phyloP scores from a whole-genome alignment of 2,888 invertebrate genomes.

The Caenorhabditis plicata region DNA sequence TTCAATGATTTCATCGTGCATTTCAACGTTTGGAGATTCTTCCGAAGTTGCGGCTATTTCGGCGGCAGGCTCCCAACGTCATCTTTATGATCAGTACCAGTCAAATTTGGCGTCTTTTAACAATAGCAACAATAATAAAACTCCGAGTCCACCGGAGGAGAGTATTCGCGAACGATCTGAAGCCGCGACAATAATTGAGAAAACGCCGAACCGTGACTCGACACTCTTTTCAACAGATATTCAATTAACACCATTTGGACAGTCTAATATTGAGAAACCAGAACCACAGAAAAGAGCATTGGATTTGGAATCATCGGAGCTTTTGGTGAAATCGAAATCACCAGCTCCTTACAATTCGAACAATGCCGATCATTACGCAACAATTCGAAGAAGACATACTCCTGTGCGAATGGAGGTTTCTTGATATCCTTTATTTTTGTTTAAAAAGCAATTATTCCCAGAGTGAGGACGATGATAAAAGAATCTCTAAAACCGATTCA shows the following conservation, averaged over 20 bases:
- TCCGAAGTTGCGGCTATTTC: slow-evolving; percentile 23
- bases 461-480: not conserved
- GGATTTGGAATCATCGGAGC: slow-evolving; percentile 35
- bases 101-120: slow-evolving; percentile 7
- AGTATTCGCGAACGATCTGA: not conserved
- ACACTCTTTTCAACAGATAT: slow-evolving; percentile 8
- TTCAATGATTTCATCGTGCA: slow-evolving; percentile 24
- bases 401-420: slow-evolving; percentile 7
- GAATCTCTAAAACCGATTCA: not conserved
- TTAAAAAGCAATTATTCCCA: slow-evolving; percentile 1
- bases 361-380: slow-evolving; percentile 37
- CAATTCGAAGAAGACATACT: slow-evolving; percentile 29
- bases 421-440: not conserved
- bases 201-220: not conserved
- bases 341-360: slow-evolving; percentile 37
- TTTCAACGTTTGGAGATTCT: slow-evolving; percentile 27
- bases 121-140: slow-evolving; percentile 6
- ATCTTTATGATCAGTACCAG: slow-evolving; percentile 11
- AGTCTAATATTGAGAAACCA: not conserved
- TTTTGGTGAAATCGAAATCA: slow-evolving; percentile 34
- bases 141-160: slow-evolving; percentile 3
- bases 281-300: slow-evolving; percentile 1
- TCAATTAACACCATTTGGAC: slow-evolving; percentile 20
- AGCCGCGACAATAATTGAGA: not conserved
- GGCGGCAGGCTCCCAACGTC: slow-evolving; percentile 10